A percentile compares a stretch with the other conserved stretches of the same genome.
Conservation (phyloP, 2,797 vertebrate species). For the Podargus strigoides region DNA sequence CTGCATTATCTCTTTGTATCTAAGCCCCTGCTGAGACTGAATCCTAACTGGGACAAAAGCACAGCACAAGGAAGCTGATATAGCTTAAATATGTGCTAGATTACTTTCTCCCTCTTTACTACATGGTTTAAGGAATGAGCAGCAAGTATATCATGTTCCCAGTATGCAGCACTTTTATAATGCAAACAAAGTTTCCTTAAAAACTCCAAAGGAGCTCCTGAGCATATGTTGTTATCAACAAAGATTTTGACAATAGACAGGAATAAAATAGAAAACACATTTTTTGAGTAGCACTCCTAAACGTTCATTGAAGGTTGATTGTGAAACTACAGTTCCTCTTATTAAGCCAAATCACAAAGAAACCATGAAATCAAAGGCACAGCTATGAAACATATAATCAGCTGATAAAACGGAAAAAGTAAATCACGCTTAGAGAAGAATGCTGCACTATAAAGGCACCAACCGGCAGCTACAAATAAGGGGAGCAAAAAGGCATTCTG, state of each 20-base stretch:
- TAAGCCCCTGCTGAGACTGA: background rate
- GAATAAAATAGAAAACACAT: background rate
- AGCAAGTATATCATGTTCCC: background rate
- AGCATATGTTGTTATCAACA: background rate
- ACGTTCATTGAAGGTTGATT: background rate
- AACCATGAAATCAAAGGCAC: background rate
- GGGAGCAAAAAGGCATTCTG: background rate
- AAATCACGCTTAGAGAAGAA: background rate
- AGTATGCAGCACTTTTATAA: background rate
- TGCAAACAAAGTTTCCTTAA: background rate
- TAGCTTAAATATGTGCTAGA: background rate
- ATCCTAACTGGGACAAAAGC: slow-evolving; percentile 3
- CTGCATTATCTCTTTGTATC: background rate
- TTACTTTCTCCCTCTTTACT: background rate
- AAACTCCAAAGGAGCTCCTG: background rate
- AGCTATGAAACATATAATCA: background rate
- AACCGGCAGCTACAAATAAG: background rate
- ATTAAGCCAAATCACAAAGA: slow-evolving; percentile 12
- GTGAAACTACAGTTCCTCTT: background rate
- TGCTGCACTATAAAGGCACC: background rate
- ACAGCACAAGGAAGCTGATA: background rate
- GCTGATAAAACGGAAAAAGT: background rate
- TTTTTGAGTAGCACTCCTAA: background rate
- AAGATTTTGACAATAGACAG: background rate
- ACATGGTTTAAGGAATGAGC: background rate